Evolutionary conservation across 2,797 vertebrate species (phyloP).

Genomic region (Microctenopoma lineatum): DNA sequence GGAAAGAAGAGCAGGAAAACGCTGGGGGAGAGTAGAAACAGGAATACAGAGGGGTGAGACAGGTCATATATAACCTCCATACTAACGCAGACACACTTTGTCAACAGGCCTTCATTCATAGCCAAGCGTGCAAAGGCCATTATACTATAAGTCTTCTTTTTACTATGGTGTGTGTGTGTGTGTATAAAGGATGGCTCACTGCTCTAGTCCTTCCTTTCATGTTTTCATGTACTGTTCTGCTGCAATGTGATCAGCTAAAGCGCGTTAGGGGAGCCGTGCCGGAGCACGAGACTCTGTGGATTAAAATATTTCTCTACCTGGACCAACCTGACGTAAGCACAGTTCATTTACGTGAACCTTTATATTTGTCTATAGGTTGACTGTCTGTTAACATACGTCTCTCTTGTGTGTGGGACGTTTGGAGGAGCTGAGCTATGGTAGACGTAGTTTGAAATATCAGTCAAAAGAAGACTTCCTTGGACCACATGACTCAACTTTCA

Average conservation of each 20-base stretch:
- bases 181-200: constrained; percentile 35
- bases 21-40: constrained; percentile 6
- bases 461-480: too few relatives aligned
- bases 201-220: constrained; percentile 30
- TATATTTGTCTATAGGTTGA: too few relatives aligned
- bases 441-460: too few relatives aligned
- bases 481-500: too few relatives aligned
- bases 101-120: constrained; percentile 30
- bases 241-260: constrained; percentile 62
- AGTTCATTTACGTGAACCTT: too few relatives aligned
- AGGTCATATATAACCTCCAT: constrained; percentile 21
- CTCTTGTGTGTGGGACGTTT: too few relatives aligned
- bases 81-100: constrained; percentile 26
- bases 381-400: too few relatives aligned
- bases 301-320: too few relatives aligned
- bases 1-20: constrained; percentile 16
- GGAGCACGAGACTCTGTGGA: constrained; percentile 10
- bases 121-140: constrained; percentile 13
- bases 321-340: too few relatives aligned
- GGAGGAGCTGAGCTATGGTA: too few relatives aligned
- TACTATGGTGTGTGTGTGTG: constrained; percentile 13
- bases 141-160: neutral
- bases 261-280: constrained; percentile 56
- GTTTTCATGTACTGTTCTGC: constrained; percentile 53
- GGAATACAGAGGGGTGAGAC: constrained; percentile 9